phyloP scores from a whole-genome alignment of 2,113 vertebrate species.

The Misgurnus anguillicaudatus region DNA sequence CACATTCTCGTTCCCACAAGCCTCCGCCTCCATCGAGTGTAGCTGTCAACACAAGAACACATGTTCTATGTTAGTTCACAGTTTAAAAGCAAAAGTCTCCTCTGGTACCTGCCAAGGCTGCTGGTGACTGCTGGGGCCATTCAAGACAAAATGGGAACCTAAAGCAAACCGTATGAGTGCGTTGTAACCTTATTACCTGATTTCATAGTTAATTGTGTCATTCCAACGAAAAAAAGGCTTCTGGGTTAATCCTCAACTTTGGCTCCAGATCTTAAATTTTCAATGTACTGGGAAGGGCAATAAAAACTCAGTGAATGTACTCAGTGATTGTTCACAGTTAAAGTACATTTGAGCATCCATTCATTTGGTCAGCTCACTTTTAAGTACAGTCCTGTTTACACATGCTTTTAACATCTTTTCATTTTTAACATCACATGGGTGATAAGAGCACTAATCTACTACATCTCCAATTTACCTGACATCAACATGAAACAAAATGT shows the following conservation, averaged over 20 bases:
- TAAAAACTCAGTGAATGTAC: no score
- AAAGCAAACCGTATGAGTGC: slow-evolving; percentile 48
- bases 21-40: slow-evolving; percentile 36
- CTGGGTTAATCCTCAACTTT: slow-evolving; percentile 43
- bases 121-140: neutral
- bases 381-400: no score
- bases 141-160: slow-evolving; percentile 40
- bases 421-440: no score
- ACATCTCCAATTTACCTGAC: no score
- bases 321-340: no score
- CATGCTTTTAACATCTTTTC: no score
- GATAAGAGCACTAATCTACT: no score
- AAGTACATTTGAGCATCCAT: no score
- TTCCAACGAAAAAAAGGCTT: slow-evolving; percentile 38
- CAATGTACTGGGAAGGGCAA: neutral
- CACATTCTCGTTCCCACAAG: slow-evolving; percentile 16
- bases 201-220: slow-evolving; percentile 79
- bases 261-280: neutral
- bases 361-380: no score
- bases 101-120: slow-evolving; percentile 3
- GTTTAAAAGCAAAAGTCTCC: slow-evolving; percentile 36
- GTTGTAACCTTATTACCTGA: slow-evolving; percentile 76
- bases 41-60: slow-evolving; percentile 36
- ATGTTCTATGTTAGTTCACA: slow-evolving; percentile 43
- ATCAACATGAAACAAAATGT: no score